Base-by-base conservation (phyloP, 2,797 vertebrate genomes). In the Philypnodon macrostomus region DNA sequence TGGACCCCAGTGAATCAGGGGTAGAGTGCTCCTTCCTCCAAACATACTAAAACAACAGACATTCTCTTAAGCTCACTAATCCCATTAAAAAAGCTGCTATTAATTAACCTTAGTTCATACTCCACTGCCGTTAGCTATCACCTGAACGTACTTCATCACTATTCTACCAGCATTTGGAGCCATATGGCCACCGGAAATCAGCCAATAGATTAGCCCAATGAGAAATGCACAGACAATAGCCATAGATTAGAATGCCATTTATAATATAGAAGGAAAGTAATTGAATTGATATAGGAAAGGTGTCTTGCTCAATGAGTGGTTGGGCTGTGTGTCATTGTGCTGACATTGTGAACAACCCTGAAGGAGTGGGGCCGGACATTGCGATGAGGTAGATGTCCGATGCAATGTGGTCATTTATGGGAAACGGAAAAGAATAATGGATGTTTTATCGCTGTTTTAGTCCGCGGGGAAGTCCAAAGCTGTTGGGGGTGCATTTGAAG, bases 401-500 rank as follows among this genome's bases (percentile, higher is more conserved):
- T 7, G 42, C 44, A 68, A 70, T 45, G 29, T 48, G 67, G 53
- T 62, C 58, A 67, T 63, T 81, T 68, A 63, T 57, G 15, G 29
- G 11, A 44, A 75, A 58, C 2, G 44, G 33, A 75, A 78, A 77
- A 76, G 71, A 81, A 70, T 48, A 35, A 66, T 45, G 31, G 61
- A 8, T 24, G 50, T 65, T 79, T 63, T 68, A 77, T 70, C 73
- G 58, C 65, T 18, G 58, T 49, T 72, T 70, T 17, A 37, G 58
- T 70, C 72, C 58, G 8, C 7, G 27, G 57, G 73, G 62, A 55
- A 71, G 29, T 52, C 34, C 45, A 51, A 53, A 17, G 47, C 54
- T 69, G 64, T 54, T 47, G 52, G 50, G 33, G 50, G 68, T 62
- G 60, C 44, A 49, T 75, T 72, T 80, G 67, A 84, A 86, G 75